These are phyloP conservation scores for Watsonalla cultraria DNA, from an alignment of 2,888 invertebrate genomes.

Conservation along the genomic window DNA sequence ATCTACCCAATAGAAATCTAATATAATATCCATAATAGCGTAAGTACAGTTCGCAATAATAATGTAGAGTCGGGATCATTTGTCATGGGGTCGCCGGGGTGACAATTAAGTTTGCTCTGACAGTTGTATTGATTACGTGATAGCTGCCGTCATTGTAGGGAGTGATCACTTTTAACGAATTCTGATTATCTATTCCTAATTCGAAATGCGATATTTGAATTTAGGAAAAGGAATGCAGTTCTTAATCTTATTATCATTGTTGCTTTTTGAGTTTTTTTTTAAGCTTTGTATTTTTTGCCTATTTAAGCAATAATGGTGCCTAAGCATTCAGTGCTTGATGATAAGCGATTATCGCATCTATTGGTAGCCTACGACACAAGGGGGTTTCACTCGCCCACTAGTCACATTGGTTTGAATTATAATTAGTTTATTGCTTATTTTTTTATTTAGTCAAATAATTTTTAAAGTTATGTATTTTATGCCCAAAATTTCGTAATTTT, in stretches of 20 bases:
- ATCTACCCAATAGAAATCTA: slow-evolving; percentile 1
- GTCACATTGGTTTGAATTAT: no score
- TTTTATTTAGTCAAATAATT: no score
- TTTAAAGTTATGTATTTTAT: no score
- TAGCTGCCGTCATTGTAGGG: slow-evolving; percentile 9
- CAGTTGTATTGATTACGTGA: slow-evolving; percentile 40
- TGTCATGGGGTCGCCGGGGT: slow-evolving; percentile 23
- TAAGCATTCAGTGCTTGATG: no score
- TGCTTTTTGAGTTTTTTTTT: not conserved
- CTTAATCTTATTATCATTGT: not conserved
- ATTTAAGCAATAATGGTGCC: no score
- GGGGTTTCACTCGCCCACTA: no score
- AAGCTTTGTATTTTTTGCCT: no score
- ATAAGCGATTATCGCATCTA: no score
- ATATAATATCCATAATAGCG: slow-evolving; percentile 14
- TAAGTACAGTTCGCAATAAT: slow-evolving; percentile 15
- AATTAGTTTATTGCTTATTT: no score
- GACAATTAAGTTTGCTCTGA: slow-evolving; percentile 38
- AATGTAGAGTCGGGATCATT: slow-evolving; percentile 20
- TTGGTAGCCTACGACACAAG: no score
- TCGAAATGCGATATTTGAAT: not conserved
- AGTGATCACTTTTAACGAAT: slow-evolving; percentile 4
- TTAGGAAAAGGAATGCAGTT: not conserved
- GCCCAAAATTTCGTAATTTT: no score
- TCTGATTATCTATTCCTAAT: not conserved